Evolutionary conservation across 2,797 vertebrate genomes (phyloP).

Genomic region (Fundulus diaphanus): DNA sequence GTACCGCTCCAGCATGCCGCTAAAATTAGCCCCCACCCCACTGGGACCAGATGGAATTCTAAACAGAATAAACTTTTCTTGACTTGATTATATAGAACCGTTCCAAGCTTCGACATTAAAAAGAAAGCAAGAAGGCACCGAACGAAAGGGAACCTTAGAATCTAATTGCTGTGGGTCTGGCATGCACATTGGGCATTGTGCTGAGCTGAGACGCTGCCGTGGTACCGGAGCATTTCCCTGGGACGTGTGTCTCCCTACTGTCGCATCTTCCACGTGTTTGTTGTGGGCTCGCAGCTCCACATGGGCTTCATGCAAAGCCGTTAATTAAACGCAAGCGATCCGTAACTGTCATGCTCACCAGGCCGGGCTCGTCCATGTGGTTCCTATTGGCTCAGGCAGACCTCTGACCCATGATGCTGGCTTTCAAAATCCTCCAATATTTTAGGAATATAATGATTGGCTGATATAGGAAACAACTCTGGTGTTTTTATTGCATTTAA

Average conservation of each 20-base stretch:
- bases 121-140: conserved; percentile 75
- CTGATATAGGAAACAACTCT: conserved; percentile 22
- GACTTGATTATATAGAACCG: conserved; percentile 84
- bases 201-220: conserved; percentile 72
- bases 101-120: conserved; percentile 81
- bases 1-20: conserved; percentile 68
- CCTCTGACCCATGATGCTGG: conserved; percentile 44
- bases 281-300: conserved; percentile 72
- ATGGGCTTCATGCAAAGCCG: conserved; percentile 71
- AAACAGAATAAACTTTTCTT: conserved; percentile 84
- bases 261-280: conserved; percentile 78
- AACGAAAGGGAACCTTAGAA: conserved; percentile 75
- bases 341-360: conserved; percentile 74
- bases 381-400: conserved; percentile 48
- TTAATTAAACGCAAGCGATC: conserved; percentile 81
- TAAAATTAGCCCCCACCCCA: conserved; percentile 78
- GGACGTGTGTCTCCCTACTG: conserved; percentile 66
- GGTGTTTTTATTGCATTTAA: conserved; percentile 17
- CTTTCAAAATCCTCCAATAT: conserved; percentile 39
- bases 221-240: conserved; percentile 66
- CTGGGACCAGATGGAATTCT: conserved; percentile 83
- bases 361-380: conserved; percentile 73
- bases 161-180: conserved; percentile 82
- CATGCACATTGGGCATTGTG: conserved; percentile 79
- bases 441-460: conserved; percentile 14